Evolutionary conservation across 2,888 invertebrate genomes (phyloP).

Genomic region (Drosophila quinaria): DNA sequence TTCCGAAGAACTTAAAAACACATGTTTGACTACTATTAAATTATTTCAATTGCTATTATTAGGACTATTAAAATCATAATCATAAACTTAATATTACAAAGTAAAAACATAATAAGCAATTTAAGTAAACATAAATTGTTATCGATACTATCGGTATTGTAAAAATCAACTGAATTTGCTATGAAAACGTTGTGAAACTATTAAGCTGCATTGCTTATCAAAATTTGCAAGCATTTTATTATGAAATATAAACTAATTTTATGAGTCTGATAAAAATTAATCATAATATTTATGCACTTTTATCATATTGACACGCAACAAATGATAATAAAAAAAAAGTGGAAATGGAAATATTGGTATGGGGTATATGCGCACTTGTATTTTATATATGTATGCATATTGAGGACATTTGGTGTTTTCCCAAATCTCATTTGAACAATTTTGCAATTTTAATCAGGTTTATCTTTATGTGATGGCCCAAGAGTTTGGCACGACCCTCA

Average conservation of each 20-base stretch:
- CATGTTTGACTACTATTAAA: no score
- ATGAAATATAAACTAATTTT: slow-evolving; percentile 17
- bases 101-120: background rate
- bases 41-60: no score
- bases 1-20: no score
- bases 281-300: slow-evolving; percentile 33
- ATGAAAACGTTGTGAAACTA: background rate
- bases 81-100: no score
- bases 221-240: background rate
- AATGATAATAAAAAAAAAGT: slow-evolving; percentile 28
- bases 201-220: background rate
- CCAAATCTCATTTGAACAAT: slow-evolving; percentile 75
- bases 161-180: background rate
- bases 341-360: background rate
- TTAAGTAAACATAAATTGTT: background rate
- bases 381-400: slow-evolving; percentile 1
- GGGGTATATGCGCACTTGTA: slow-evolving; percentile 16
- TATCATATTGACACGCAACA: no score
- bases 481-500: slow-evolving; percentile 28
- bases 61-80: background rate
- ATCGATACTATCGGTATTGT: background rate
- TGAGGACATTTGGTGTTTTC: slow-evolving; percentile 41
- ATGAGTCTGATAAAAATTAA: slow-evolving; percentile 22
- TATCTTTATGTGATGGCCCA: slow-evolving; percentile 64
- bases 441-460: slow-evolving; percentile 77